Evolutionary conservation across 2,888 invertebrate species (phyloP).

Genomic region (Plebejus anna): DNA sequence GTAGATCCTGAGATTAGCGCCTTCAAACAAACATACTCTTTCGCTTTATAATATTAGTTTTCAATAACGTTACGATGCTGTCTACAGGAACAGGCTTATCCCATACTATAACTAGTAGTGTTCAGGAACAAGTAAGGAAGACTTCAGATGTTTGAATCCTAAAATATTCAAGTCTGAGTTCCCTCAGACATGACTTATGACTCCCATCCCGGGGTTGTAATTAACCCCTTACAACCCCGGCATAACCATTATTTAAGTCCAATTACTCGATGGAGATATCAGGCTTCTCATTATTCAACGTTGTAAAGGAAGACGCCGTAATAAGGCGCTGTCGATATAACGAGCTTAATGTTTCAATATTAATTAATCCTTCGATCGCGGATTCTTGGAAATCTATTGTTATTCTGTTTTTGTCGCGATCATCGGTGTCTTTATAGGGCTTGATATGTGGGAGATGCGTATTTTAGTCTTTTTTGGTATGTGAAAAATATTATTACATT

Average conservation of each 20-base stretch:
- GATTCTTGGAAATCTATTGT: too few relatives aligned
- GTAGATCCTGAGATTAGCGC: too few relatives aligned
- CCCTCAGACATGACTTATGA: background rate
- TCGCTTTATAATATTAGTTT: too few relatives aligned
- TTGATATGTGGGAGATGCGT: too few relatives aligned
- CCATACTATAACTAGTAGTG: too few relatives aligned
- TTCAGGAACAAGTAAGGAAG: background rate
- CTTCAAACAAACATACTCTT: too few relatives aligned
- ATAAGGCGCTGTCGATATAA: slow-evolving; percentile 2
- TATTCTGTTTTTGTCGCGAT: too few relatives aligned
- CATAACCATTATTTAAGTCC: background rate
- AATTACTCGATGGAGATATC: slow-evolving; percentile 5
- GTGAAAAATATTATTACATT: too few relatives aligned
- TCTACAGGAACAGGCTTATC: too few relatives aligned
- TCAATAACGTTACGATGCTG: too few relatives aligned
- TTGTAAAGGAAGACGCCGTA: background rate
- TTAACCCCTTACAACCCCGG: background rate
- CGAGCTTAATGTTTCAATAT: background rate
- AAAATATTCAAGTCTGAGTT: slow-evolving; percentile 5
- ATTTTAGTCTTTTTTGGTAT: too few relatives aligned
- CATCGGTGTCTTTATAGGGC: too few relatives aligned
- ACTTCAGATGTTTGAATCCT: background rate
- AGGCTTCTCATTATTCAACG: slow-evolving; percentile 2
- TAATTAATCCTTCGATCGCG: background rate
- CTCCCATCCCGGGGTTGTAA: background rate